phyloP scores from a whole-genome alignment of 37 sponge, comb jelly and placozoan genomes.

The Petrosia ficiformis region DNA sequence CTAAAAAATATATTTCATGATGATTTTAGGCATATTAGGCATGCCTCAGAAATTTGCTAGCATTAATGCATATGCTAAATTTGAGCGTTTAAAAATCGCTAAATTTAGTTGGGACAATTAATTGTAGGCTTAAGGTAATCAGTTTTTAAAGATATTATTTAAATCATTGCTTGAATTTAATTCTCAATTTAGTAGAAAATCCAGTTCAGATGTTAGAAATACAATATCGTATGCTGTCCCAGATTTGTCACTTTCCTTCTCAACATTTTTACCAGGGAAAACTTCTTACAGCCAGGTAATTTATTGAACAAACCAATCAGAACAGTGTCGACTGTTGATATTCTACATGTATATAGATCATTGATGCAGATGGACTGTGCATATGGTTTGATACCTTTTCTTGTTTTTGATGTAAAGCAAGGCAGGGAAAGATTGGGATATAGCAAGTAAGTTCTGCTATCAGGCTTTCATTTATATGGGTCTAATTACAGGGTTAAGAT shows the following conservation, averaged over 20 bases:
- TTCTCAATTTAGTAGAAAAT: constrained; percentile 15
- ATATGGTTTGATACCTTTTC: neutral
- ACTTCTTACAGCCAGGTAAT: constrained; percentile 44
- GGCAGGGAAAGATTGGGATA: no score
- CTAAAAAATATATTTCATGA: no score
- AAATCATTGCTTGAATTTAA: neutral
- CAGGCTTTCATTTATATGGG: no score
- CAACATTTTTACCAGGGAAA: constrained; percentile 57
- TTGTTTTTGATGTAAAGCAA: neutral
- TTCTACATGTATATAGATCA: neutral
- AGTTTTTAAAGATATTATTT: neutral
- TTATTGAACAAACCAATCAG: neutral
- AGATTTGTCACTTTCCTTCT: constrained; percentile 79
- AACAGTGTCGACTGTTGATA: no score
- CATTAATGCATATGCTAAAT: no score
- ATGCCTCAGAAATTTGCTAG: no score
- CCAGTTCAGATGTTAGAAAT: constrained; percentile 59
- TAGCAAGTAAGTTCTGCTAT: no score
- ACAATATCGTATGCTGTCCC: constrained; percentile 82
- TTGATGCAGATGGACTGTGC: neutral
- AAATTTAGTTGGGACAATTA: no score
- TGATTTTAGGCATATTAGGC: no score
- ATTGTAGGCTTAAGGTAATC: neutral
- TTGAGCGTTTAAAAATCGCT: no score
- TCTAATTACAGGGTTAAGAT: no score